Evolutionary conservation across 2,888 invertebrate species (phyloP).

Genomic region (Drosophila kuntzei): DNA sequence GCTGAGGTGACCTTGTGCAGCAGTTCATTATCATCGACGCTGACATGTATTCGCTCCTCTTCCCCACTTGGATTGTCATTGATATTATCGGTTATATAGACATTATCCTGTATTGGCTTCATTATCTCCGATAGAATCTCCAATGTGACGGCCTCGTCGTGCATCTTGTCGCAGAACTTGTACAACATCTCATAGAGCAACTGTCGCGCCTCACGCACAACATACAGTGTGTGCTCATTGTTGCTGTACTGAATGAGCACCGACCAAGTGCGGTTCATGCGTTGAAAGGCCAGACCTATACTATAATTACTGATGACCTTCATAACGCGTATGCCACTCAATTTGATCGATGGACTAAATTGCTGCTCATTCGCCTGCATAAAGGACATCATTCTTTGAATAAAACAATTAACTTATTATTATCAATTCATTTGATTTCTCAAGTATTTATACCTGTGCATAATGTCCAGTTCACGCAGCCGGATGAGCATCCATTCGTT

Average conservation of each 20-base stretch:
- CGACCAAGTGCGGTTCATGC: conserved; percentile 88
- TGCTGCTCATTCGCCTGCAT: conserved; percentile 64
- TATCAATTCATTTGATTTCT: not conserved
- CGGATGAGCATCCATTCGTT: conserved; percentile 88
- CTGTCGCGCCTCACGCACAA: conserved; percentile 89
- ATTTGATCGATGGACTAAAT: conserved; percentile 88
- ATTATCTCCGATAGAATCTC: conserved; percentile 87
- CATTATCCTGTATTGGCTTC: conserved; percentile 87
- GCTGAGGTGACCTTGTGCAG: conserved; percentile 87
- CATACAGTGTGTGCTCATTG: conserved; percentile 90
- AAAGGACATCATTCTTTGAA: conserved; percentile 70
- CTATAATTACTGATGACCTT: conserved; percentile 88
- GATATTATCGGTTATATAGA: conserved; percentile 77
- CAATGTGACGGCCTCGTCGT: conserved; percentile 87
- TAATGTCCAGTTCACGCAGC: conserved; percentile 85
- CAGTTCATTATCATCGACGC: conserved; percentile 86
- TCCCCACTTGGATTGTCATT: conserved; percentile 19
- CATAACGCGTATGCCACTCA: conserved; percentile 89
- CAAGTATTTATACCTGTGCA: conserved; percentile 70
- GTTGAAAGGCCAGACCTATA: conserved; percentile 89
- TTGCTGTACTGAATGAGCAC: conserved; percentile 88
- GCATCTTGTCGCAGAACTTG: conserved; percentile 85
- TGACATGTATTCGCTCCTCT: conserved; percentile 80
- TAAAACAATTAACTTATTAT: not conserved
- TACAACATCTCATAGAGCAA: conserved; percentile 88